Evolutionary conservation across 2,888 invertebrate genomes (phyloP).

Genomic region (Trissonchulus latispiculum): DNA sequence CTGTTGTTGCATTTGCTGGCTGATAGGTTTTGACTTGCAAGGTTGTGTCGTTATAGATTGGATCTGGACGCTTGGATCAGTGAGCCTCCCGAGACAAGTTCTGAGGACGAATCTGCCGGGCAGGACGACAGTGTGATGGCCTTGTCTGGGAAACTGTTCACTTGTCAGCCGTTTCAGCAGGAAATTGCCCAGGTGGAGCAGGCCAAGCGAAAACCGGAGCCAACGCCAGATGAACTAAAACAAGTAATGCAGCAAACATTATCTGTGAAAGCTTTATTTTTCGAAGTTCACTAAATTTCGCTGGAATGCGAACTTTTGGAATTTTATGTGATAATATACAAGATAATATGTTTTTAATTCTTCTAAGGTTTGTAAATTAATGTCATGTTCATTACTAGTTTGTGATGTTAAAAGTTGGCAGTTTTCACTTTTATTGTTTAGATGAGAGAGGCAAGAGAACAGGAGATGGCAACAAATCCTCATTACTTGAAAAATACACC

Average conservation of each 20-base stretch:
- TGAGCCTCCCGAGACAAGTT: constrained; percentile 55
- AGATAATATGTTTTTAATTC: no score
- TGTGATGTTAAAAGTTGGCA: no score
- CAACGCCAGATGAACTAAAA: constrained; percentile 63
- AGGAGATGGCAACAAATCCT: constrained; percentile 89
- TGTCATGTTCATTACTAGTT: no score
- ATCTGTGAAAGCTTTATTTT: no score
- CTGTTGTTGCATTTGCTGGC: no score
- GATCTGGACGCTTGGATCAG: constrained; percentile 89
- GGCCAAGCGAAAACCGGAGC: constrained; percentile 44
- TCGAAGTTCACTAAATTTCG: no score
- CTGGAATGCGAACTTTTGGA: no score
- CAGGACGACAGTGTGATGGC: constrained; percentile 41
- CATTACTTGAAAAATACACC: constrained; percentile 70
- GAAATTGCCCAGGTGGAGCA: neutral
- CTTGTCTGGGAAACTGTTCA: constrained; percentile 29
- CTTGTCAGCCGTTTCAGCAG: neutral
- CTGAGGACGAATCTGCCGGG: constrained; percentile 34
- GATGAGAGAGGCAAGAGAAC: constrained; percentile 67
- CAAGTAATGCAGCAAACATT: no score
- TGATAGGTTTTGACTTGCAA: no score
- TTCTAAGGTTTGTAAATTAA: no score
- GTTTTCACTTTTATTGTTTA: no score
- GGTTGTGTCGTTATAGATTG: constrained; percentile 49
- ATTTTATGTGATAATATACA: no score